Percentiles rank a stretch among this genome's conserved stretches.
Evolutionary conservation across 2,797 vertebrate genomes (phyloP).

Genomic region (Pantherophis alleghaniensis): DNA sequence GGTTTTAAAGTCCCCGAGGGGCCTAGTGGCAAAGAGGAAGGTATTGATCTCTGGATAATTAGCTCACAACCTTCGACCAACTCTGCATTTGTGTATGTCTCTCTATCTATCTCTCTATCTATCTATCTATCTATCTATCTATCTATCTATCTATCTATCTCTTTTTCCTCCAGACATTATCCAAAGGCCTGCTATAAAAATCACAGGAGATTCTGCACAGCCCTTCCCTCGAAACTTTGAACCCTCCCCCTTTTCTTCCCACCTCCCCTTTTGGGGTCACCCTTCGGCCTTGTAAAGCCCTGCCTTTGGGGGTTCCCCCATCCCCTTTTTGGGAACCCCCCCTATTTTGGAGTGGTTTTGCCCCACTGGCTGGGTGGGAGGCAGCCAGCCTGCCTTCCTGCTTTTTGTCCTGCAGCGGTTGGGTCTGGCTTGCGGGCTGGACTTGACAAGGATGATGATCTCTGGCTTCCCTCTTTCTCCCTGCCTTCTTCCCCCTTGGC

Average conservation of each 20-base stretch:
- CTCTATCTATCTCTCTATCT: conserved; percentile 33
- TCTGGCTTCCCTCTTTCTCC: neutral
- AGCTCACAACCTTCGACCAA: conserved; percentile 63
- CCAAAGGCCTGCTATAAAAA: conserved; percentile 12
- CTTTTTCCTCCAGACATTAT: conserved; percentile 18
- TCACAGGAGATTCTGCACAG: conserved; percentile 38
- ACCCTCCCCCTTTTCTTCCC: neutral
- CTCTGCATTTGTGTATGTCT: conserved; percentile 47
- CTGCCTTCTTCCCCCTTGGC: conserved; percentile 18
- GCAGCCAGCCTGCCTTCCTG: conserved; percentile 66
- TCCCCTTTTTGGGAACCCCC: conserved; percentile 56
- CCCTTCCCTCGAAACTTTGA: neutral
- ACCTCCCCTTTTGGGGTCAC: conserved; percentile 36
- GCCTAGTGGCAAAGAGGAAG: neutral
- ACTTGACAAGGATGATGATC: conserved; percentile 75
- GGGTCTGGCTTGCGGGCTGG: conserved; percentile 78
- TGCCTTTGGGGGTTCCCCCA: conserved; percentile 50
- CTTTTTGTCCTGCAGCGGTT: conserved; percentile 83
- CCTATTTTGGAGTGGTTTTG: conserved; percentile 64
- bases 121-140: conserved; percentile 42
- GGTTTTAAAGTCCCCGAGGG: neutral
- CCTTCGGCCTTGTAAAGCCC: conserved; percentile 54
- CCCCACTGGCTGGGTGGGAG: conserved; percentile 43
- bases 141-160: conserved; percentile 19
- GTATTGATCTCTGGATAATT: conserved; percentile 64